Percentiles rank a stretch among this genome's conserved stretches.
Evolutionary conservation across 2,888 invertebrate genomes (phyloP).

Genomic region (Zaprionus bogoriensis): DNA sequence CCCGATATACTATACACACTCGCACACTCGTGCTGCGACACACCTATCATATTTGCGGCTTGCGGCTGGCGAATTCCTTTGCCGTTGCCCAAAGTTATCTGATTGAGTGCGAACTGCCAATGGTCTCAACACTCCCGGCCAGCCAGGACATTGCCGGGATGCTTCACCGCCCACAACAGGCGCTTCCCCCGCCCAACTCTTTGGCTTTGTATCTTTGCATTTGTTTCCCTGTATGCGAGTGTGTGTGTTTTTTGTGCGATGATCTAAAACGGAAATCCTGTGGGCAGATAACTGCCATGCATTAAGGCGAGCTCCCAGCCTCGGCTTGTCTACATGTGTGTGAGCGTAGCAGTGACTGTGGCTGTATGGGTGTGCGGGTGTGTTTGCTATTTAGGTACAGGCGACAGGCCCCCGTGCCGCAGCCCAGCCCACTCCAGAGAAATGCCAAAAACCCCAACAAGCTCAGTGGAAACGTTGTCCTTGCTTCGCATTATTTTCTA

Average conservation of each 20-base stretch:
- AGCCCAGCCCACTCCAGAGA: background rate
- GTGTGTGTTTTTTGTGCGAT: constrained; percentile 57
- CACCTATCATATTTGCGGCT: constrained; percentile 57
- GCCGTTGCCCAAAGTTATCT: constrained; percentile 76
- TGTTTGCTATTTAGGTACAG: constrained; percentile 41
- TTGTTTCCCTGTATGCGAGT: constrained; percentile 6
- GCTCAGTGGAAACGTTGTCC: constrained; percentile 32
- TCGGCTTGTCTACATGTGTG: background rate
- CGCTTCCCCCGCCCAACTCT: background rate
- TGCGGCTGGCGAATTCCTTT: constrained; percentile 70
- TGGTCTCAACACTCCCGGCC: constrained; percentile 55
- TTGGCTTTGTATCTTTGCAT: background rate
- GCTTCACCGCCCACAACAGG: background rate
- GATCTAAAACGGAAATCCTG: constrained; percentile 81
- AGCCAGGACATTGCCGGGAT: constrained; percentile 41
- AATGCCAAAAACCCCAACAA: constrained; percentile 24
- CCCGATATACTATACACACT: background rate
- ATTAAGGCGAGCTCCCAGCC: constrained; percentile 43
- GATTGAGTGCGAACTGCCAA: constrained; percentile 83
- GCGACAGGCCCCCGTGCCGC: background rate
- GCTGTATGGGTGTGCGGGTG: background rate
- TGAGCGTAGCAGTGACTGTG: background rate
- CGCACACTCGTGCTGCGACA: background rate
- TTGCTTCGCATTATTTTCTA: constrained; percentile 16
- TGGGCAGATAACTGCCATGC: constrained; percentile 76